These are phyloP conservation scores for Bombycilla garrulus DNA, from an alignment of 2,113 vertebrate genomes.

Conservation along the genomic window DNA sequence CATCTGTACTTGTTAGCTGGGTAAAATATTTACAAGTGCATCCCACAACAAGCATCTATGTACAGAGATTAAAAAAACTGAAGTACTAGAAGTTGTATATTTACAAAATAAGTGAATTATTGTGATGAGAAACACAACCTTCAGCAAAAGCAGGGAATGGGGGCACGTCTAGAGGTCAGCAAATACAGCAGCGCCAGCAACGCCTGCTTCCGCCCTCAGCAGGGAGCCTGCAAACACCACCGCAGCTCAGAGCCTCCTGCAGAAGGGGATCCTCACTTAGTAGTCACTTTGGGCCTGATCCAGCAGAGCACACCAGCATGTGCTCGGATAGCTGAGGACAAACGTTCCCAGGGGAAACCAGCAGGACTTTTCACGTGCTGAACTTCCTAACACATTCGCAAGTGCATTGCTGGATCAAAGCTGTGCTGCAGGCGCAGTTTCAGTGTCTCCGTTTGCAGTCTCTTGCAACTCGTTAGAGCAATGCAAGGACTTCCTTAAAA, in stretches of 20 bases:
- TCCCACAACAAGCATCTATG: constrained; percentile 76
- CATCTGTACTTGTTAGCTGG: constrained; percentile 74
- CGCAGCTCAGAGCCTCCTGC: constrained; percentile 29
- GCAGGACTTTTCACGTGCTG: neutral
- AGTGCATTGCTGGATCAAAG: constrained; percentile 14
- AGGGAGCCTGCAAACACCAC: constrained; percentile 29
- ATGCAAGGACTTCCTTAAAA: neutral
- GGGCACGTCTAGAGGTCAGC: constrained; percentile 54
- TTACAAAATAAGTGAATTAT: constrained; percentile 63
- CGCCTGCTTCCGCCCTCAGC: constrained; percentile 28
- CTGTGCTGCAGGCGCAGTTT: constrained; percentile 30
- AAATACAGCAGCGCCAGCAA: constrained; percentile 63
- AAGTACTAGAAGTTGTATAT: constrained; percentile 67
- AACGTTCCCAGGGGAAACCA: neutral
- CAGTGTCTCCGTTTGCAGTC: constrained; percentile 45
- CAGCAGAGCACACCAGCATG: neutral
- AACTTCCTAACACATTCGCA: neutral
- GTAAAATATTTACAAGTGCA: constrained; percentile 77
- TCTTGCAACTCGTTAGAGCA: neutral
- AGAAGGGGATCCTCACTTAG: constrained; percentile 37
- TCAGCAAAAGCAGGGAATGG: constrained; percentile 46
- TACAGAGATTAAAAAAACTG: constrained; percentile 73
- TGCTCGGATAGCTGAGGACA: neutral
- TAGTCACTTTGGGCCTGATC: constrained; percentile 52
- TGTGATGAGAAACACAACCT: constrained; percentile 66